Base-by-base conservation (phyloP, 1,140 invertebrate species). In the Watersipora subatra region DNA sequence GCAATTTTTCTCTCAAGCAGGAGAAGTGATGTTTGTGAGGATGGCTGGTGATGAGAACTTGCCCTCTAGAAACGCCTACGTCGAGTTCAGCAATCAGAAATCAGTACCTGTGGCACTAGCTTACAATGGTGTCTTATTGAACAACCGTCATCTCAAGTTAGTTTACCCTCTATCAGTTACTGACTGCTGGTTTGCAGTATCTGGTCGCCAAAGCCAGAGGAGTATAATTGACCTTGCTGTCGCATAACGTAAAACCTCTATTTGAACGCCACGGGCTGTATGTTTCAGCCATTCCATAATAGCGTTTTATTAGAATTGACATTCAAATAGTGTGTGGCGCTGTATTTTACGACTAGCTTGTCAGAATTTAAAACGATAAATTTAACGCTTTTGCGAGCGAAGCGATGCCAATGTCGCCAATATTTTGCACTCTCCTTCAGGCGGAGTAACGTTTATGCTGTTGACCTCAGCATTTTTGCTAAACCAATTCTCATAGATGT, bases 1-100 rank as follows among this genome's bases (percentile, higher is more conserved):
- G 72, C 88, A 91, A 64, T 91, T 92, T 78, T 96, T 97, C 75
- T 82, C 85, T 64, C 84, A 82, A 68, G 89, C 88, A 62, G 91
- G 93, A 20, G 93, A 97, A 82, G 90, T 99, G 0, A 98, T 97
- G 78, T 99, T 97, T 81, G 83, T 94, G 15, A 83, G 95, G 24
- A 89, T 95, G 79, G 93, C 92, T 75, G 89, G 89, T 3, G 85
- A 91, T 74, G 88, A 93, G 65, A 85, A 83, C 34, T 87, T 91
- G 69, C 82, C 84, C 1, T 81, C 84, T 27, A 72, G 75, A 22
- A 91, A 90, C 81, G 91, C 92, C 3, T 85, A 97, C 68, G 85
- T 99, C 64, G 96, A 99, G 80, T 93, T 97, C 75, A 87, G 89
- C 24, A 92, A 97, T 71, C 94, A 98, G 76, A 84, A 86, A 17